Evolutionary conservation across 2,113 vertebrate genomes (phyloP), one percentile per base, ranked within the genome.

Genomic region (Siphamia tubifer): DNA sequence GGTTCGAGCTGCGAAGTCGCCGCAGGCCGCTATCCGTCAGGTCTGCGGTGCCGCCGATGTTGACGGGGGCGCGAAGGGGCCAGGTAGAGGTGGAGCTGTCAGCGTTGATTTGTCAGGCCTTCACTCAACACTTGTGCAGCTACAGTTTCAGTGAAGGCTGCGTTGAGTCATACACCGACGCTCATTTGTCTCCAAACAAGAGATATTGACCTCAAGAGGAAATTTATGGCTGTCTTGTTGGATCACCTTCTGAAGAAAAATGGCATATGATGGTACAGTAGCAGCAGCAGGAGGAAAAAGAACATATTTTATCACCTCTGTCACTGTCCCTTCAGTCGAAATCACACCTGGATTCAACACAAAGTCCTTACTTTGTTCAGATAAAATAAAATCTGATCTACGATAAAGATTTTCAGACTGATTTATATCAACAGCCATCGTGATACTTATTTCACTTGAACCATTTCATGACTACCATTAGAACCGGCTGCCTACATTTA

Each of bases 31-130:
- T 77, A 78, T 21, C 53, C 62, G 77, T 89, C 81, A 74, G 47
- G 8, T 81, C 64, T 2, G 32, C 51, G 62, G 65, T 55, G 2
- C 21, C 2, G 47, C 2, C 0, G 63, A 65, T 70, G 25, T 78
- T 87, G 89, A 91, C 21, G 79, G 54, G 61, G 64, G 67, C 40
- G 8, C 58, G 47, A 69, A 87, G 85, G 68, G 84, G 77, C 89
- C 92, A 92, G 92, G 92, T 92, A 71, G 82, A 84, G 64, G 82
- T 81, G 79, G 63, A 83, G 25, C 81, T 87, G 92, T 91, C 90
- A 70, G 75, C 20, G 44, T 51, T 5, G 23, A 87, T 92, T 84
- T 88, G 82, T 70, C 70, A 40, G 81, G 55, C 62, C 73, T 63
- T 85, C 74, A 74, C 70, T 81, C 77, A 77, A 1, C 23, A n/a